Base-by-base conservation (phyloP, 1,140 invertebrate genomes). In the Nasonia vitripennis region DNA sequence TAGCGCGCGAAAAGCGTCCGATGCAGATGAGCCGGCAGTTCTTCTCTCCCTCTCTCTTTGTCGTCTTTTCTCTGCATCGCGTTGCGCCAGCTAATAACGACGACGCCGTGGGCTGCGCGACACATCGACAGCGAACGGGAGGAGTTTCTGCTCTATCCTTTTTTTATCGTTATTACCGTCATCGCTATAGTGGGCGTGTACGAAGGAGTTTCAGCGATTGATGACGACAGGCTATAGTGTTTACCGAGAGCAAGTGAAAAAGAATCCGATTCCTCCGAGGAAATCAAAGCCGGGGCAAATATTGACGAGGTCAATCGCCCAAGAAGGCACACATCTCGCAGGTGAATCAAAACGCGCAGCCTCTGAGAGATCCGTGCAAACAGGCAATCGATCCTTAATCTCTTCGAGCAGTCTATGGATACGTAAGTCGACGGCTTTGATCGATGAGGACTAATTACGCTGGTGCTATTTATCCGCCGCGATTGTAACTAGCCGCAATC, bases 1-100 rank as follows among this genome's bases (percentile, higher is more conserved):
- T 90, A 89, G 88, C 91, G 87, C 87, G 84, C 68, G 11, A 71
- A 71, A 31, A 34, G 86, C 86, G 88, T 91, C 85, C 83, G 84
- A 89, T 17, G 68, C 68, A 71, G 55, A 62, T 62, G 55, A 62
- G 37, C 4, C 9, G 1, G 73, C 2, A 34, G 73, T 23, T n/a
- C 34, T 27, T 27, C 45, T 45, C 75, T n/a, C 10, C 45, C 14
- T 45, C 10, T 45, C 48, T 10, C 41, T 78, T 48, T 51, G 20
- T 31, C 45, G 41, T 48, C 5, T 78, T 10, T 45, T 78, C 11
- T 31, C 27, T n/a, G 37, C 37, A 45, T 0, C 34, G 10, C 27
- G 55, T 62, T 10, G 73, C 37, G 10, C 37, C 17, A n/a, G 20
- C 37, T 75, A 75, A 45, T 45, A 75, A 45, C 20, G 73, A 45